Base-by-base conservation (phyloP, 2,888 invertebrate genomes). In the Barypeithes pellucidus region DNA sequence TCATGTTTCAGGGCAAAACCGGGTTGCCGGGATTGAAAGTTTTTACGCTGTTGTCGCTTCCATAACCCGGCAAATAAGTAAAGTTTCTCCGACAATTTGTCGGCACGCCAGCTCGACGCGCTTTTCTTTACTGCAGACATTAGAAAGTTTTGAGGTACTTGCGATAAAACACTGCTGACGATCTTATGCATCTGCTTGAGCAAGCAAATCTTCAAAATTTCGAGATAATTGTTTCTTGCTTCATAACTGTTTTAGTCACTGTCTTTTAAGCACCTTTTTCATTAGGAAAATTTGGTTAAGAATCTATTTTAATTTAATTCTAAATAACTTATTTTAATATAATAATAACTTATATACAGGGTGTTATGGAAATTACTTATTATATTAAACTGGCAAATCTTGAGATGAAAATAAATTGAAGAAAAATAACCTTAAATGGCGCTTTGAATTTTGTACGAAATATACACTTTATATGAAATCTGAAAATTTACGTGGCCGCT, bases 11-110 rank as follows among this genome's bases (percentile, higher is more conserved):
- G 9, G 8, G 54, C n/a, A 33, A 33, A 57, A 33, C 8, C 54
- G 54, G 50, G 57, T 67, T 52, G 41, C 43, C 39, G 36, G 12
- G 59, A 57, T 16, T 33, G 45, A 47, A 67, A 67, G 24, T 67
- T 60, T 68, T 60, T 68, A 61, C 36, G 41, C 33, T 47, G 68
- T 68, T 68, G 68, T 68, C 68, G 68, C 36, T 68, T 47, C 24
- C 68, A 68, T 68, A 61, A 68, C 68, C 68, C 43, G 24, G 60
- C 60, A 68, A 61, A 68, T 68, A 68, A 68, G 61, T 29, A 68
- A 68, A 68, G 68, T 68, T 68, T 68, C 39, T 8, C 36, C 43
- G 68, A 68, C 50, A 68, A 61, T 68, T 68, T 68, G 68, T 61
- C 68, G 61, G 61, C 60, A 68, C 47, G 45, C 47, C 61, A 12